phyloP scores from a whole-genome alignment of 1,140 invertebrate genomes.

The Papilio xuthus region DNA sequence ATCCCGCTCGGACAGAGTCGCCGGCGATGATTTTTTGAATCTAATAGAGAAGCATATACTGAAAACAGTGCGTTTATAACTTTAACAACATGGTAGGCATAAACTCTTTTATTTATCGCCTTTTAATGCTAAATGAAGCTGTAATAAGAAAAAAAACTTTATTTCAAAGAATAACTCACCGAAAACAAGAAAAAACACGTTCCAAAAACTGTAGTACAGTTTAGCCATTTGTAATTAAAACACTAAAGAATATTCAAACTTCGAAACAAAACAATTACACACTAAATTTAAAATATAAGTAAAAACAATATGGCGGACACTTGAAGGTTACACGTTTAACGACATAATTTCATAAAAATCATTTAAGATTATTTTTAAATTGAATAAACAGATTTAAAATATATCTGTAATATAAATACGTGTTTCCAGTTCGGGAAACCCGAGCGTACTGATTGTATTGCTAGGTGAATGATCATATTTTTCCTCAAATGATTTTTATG shows the following conservation, averaged over 20 bases:
- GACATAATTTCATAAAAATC: not conserved
- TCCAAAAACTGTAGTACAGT: not conserved
- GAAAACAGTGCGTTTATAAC: too few species aligned
- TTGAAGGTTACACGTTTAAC: not conserved
- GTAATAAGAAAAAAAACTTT: not conserved
- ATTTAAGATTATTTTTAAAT: not conserved
- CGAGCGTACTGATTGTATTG: constrained; percentile 22
- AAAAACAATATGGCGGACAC: constrained; percentile 16
- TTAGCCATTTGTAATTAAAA: constrained; percentile 6
- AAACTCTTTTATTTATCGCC: too few species aligned
- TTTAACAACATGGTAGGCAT: too few species aligned
- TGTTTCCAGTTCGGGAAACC: not conserved
- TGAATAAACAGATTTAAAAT: not conserved
- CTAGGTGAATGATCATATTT: not conserved
- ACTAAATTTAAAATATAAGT: not conserved
- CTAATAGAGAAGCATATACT: too few species aligned
- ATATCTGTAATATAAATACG: not conserved
- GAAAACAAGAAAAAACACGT: constrained; percentile 24
- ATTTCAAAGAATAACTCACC: not conserved
- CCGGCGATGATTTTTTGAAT: too few species aligned
- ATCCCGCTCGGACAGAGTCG: too few species aligned
- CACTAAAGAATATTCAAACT: not conserved
- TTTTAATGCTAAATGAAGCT: not conserved
- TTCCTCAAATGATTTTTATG: constrained; percentile 6
- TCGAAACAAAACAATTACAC: not conserved